A percentile compares a stretch with the other conserved stretches of the same genome.
phyloP scores from a whole-genome alignment of 2,113 vertebrate genomes.

The Talpa occidentalis region DNA sequence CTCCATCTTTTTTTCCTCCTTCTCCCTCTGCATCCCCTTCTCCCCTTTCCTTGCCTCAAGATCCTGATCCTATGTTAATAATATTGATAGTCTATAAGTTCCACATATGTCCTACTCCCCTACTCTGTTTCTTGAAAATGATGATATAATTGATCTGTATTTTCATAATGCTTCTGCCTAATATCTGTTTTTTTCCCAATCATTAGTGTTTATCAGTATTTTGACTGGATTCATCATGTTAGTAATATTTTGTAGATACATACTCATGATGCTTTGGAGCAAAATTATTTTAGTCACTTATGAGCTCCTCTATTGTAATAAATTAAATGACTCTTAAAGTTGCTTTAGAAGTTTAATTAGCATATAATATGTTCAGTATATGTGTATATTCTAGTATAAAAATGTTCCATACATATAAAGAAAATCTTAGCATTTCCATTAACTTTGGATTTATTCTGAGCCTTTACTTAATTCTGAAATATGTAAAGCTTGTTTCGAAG shows the following conservation, averaged over 20 bases:
- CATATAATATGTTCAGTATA: background rate
- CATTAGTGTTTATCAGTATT: background rate
- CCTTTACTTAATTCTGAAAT: background rate
- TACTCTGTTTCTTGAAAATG: background rate
- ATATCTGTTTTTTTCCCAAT: background rate
- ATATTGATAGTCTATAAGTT: background rate
- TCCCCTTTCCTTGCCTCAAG: background rate
- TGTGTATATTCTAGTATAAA: background rate
- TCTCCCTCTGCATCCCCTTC: background rate
- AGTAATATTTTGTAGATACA: background rate
- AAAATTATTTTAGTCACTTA: background rate
- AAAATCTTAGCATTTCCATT: background rate
- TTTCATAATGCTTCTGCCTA: background rate
- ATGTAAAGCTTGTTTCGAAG: background rate
- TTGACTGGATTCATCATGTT: background rate
- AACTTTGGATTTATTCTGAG: background rate
- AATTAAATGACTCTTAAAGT: background rate
- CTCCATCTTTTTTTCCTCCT: slow-evolving; percentile 30
- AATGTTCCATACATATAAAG: background rate
- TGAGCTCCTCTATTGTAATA: background rate
- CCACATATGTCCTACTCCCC: background rate
- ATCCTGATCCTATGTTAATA: background rate
- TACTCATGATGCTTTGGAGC: background rate
- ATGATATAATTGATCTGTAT: background rate
- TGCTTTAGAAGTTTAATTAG: background rate